phyloP scores from a whole-genome alignment of 2,797 vertebrate species.

The Sylvia borin region DNA sequence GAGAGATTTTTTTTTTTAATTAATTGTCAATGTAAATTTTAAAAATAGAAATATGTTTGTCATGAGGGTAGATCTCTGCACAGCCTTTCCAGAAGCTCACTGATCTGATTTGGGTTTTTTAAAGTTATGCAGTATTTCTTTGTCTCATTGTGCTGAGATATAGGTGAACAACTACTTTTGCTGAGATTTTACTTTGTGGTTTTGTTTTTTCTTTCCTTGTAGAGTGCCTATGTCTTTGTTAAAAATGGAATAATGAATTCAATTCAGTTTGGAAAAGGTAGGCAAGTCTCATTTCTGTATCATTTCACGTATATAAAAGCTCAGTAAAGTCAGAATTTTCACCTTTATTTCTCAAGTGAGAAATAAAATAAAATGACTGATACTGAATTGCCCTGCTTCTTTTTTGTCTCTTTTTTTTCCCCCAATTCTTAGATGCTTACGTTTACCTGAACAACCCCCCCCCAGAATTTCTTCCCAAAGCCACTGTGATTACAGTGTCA shows the following conservation, averaged over 20 bases:
- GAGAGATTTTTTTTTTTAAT: background rate
- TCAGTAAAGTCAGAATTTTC: background rate
- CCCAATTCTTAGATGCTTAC: slow-evolving; percentile 81
- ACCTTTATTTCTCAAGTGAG: background rate
- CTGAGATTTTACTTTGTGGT: background rate
- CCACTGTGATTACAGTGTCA: slow-evolving; percentile 83
- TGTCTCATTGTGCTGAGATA: background rate
- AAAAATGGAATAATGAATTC: slow-evolving; percentile 81
- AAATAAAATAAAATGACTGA: background rate
- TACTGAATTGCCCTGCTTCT: background rate
- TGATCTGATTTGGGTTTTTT: background rate
- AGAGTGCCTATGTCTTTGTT: slow-evolving; percentile 81
- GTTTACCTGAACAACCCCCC: slow-evolving; percentile 90
- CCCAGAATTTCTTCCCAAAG: slow-evolving; percentile 85
- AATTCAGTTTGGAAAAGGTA: slow-evolving; percentile 85
- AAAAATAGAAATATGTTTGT: background rate
- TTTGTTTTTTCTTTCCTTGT: slow-evolving; percentile 15
- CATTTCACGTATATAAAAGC: background rate
- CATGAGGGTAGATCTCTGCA: background rate
- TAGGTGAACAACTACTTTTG: background rate
- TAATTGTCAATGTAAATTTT: background rate
- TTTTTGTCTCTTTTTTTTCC: background rate
- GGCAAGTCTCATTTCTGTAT: slow-evolving; percentile 36
- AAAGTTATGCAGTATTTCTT: background rate
- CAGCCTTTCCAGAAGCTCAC: background rate